Evolutionary conservation across 1,140 invertebrate species (phyloP).

Genomic region (Aethina tumida): DNA sequence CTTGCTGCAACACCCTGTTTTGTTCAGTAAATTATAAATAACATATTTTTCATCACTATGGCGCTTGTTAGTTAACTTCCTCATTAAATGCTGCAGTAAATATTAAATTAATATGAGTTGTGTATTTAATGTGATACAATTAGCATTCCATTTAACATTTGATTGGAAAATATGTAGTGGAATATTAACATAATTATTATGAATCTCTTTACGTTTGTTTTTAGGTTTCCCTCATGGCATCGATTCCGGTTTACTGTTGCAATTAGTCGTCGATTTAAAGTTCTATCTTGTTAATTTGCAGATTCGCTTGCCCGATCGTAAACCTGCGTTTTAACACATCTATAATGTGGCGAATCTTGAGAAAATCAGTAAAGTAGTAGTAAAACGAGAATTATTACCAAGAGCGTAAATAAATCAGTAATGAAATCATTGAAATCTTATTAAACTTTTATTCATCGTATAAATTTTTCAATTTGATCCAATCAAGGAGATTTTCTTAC

Average conservation of each 20-base stretch:
- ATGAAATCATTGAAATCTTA: too few relatives aligned
- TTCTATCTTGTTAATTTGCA: constrained; percentile 5
- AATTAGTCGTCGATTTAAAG: constrained; percentile 4
- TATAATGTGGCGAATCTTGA: too few relatives aligned
- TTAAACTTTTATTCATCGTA: too few relatives aligned
- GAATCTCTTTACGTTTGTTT: constrained; percentile 13
- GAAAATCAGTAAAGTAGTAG: too few relatives aligned
- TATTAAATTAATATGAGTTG: constrained; percentile 9
- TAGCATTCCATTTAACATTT: constrained; percentile 12
- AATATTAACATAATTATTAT: constrained; percentile 17
- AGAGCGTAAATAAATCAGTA: too few relatives aligned
- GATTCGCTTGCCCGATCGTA: constrained; percentile 6
- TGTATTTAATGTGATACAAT: constrained; percentile 11
- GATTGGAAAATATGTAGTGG: constrained; percentile 12
- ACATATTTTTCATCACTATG: neutral
- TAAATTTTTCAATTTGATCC: too few relatives aligned
- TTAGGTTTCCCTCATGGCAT: constrained; percentile 2
- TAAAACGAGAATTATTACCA: too few relatives aligned
- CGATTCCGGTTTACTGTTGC: constrained; percentile 12
- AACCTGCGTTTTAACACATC: constrained; percentile 8
- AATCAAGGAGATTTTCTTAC: too few relatives aligned
- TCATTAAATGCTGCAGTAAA: too few relatives aligned
- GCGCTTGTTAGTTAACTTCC: too few relatives aligned
- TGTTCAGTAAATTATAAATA: constrained; percentile 4
- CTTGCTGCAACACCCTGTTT: too few relatives aligned